Evolutionary conservation across 2,797 vertebrate genomes (phyloP).

Genomic region (Propithecus deckenii): DNA sequence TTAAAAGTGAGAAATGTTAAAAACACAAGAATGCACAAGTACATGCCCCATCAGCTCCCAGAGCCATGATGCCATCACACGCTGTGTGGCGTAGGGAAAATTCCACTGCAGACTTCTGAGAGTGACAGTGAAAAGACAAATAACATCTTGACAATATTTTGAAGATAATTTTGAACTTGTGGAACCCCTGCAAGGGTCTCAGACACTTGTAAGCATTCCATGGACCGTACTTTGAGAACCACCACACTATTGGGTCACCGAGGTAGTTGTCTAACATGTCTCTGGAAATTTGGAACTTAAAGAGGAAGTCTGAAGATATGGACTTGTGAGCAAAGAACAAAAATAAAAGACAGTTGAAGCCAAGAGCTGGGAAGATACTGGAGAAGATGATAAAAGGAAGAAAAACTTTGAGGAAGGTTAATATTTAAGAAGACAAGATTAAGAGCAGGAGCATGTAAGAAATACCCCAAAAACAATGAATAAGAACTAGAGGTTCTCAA

Average conservation of each 20-base stretch:
- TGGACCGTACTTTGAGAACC: neutral
- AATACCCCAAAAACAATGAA: neutral
- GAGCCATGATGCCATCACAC: neutral
- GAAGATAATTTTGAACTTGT: neutral
- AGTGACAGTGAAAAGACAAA: neutral
- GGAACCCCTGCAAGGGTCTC: neutral
- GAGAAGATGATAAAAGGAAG: neutral
- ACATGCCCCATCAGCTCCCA: neutral
- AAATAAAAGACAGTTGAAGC: neutral
- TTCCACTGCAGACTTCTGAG: accelerated
- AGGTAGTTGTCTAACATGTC: neutral
- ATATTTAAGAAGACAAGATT: neutral
- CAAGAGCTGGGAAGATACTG: neutral
- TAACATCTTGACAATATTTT: neutral
- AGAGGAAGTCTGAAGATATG: neutral
- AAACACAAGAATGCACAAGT: neutral
- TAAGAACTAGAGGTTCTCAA: neutral
- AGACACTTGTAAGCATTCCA: neutral
- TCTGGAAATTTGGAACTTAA: neutral
- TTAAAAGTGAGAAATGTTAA: neutral
- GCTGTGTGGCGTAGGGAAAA: neutral
- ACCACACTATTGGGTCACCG: neutral
- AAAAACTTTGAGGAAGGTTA: neutral
- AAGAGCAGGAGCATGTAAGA: neutral
- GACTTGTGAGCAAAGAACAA: neutral